Evolutionary conservation across 2,888 invertebrate species (phyloP), one percentile per base, ranked within the genome.

Genomic region (Leptothorax acervorum): DNA sequence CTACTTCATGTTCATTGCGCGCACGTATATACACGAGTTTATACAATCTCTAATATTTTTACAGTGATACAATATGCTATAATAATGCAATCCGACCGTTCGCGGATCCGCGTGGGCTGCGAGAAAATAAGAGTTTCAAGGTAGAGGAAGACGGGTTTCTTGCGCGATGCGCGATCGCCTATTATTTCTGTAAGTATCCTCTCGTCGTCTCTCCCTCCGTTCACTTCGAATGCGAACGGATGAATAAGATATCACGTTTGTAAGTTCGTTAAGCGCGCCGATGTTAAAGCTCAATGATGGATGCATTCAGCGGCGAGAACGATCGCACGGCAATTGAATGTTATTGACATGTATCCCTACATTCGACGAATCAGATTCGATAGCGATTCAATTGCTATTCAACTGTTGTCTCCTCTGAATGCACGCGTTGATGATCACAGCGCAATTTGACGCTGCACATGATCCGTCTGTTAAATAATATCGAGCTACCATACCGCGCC

Each of bases 61-160:
- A 76, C 81, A 23, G 63, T 63, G 55, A 28, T 57, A 45, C 65
- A 79, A 31, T 57, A 65, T 60, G 12, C 51, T 78, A 81, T 57
- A 71, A 83, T 66, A 76, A 82, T 74, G 57, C n/a, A 71, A 68
- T 78, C 65, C 62, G 63, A 57, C 45, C 57, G 57, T 42, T 76
- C 66, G 63, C 48, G 60, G 60, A 78, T 66, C 66, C 83, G 68
- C 71, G 90, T 84, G 81, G 82, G 82, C 82, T 68, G 89, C 85
- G 79, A 87, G 83, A 90, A 88, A 89, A 74, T 85, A 85, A 84
- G 85, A 85, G 87, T 84, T 84, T 84, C 86, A 85, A 89, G 87
- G 55, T 23, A 6, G 74, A 84, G 90, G 90, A 90, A 91, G 90
- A 89, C 88, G 85, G 84, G 73, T 85, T 87, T 85, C 48, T 89